Conservation (phyloP, 2,113 vertebrate species). For the Mystacornis crossleyi region DNA sequence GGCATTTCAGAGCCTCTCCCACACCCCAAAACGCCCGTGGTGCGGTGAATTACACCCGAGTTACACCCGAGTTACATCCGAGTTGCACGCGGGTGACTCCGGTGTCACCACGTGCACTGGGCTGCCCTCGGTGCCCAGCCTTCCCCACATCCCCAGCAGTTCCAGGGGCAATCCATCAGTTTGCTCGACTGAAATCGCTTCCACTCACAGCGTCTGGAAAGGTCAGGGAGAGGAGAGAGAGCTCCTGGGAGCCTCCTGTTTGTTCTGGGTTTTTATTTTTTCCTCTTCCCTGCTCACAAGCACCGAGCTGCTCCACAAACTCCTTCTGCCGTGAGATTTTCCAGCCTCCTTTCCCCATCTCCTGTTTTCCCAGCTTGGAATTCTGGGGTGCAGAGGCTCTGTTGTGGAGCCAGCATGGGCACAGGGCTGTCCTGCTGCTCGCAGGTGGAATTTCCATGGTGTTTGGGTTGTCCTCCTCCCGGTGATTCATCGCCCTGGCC, state of each 20-base stretch:
- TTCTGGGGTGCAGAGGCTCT: background rate
- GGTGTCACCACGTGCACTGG: fast-evolving
- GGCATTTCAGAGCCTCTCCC: background rate
- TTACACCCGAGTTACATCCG: background rate
- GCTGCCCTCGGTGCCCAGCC: background rate
- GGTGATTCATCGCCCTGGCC: background rate
- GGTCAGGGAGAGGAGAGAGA: background rate
- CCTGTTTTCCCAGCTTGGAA: fast-evolving
- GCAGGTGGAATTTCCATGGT: background rate
- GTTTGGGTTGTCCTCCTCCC: fast-evolving
- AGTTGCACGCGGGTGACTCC: background rate
- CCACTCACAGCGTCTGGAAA: background rate
- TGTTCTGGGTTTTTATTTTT: background rate
- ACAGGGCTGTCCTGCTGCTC: background rate
- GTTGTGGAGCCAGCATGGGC: fast-evolving
- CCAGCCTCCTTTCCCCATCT: background rate
- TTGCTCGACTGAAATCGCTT: background rate
- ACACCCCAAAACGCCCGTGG: fast-evolving
- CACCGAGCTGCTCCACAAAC: background rate
- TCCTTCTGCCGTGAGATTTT: background rate
- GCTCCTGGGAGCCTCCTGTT: conserved; percentile 5
- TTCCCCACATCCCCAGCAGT: background rate
- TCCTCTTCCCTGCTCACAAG: background rate
- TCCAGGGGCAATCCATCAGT: background rate
- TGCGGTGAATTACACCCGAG: background rate